Conservation (phyloP, 64 coral and sea anemone species). For the Pocillopora verrucosa region DNA sequence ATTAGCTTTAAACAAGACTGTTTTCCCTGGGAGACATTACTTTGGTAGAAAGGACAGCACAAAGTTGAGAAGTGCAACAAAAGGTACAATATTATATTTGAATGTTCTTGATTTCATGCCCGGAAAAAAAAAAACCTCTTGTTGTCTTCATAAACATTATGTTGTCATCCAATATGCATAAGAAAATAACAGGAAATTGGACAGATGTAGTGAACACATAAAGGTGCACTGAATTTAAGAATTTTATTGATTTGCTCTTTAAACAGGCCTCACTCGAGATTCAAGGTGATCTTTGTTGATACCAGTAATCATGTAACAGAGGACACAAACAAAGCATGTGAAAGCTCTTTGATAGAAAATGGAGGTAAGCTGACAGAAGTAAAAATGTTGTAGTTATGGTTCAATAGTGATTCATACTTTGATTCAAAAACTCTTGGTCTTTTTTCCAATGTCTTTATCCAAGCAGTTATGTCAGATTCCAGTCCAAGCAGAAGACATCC, state of each 20-base stretch:
- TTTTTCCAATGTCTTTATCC: background rate
- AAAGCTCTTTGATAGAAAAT: background rate
- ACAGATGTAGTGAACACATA: no score
- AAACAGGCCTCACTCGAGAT: constrained; percentile 67
- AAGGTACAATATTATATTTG: no score
- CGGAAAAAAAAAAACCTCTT: no score
- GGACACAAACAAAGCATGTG: background rate
- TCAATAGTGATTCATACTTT: background rate
- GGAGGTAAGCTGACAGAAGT: background rate
- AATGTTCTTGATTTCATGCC: no score
- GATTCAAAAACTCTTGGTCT: background rate
- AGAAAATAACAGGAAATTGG: no score
- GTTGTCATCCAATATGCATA: no score
- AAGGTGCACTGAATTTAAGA: no score
- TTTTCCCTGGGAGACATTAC: no score
- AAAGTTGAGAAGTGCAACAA: no score
- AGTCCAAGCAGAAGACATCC: constrained; percentile 42
- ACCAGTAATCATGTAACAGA: background rate
- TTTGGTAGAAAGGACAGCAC: no score
- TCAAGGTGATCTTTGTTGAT: constrained; percentile 48
- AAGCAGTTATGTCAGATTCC: background rate
- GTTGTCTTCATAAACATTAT: no score
- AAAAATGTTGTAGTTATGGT: background rate
- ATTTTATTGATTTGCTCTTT: background rate
- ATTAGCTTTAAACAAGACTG: no score